Percentiles rank a stretch among this genome's conserved stretches.
Conservation (phyloP, 1,140 invertebrate genomes). For the Agraylea sexmaculata region DNA sequence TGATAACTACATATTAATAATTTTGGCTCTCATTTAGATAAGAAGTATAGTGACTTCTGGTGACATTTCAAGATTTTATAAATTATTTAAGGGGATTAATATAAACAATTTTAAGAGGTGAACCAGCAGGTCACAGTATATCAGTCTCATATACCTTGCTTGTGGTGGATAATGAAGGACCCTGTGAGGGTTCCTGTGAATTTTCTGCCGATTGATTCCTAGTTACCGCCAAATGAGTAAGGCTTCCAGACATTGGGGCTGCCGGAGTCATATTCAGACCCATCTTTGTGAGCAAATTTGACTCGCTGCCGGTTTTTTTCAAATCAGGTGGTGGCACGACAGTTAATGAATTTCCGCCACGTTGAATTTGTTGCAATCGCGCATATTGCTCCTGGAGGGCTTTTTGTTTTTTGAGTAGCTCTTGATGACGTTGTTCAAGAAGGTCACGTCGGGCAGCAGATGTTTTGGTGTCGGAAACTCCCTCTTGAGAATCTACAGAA, state of each 20-base stretch:
- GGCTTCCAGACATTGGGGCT: conserved; percentile 28
- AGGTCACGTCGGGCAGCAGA: conserved; percentile 51
- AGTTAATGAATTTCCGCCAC: conserved; percentile 54
- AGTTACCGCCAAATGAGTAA: conserved; percentile 29
- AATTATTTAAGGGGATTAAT: conserved; percentile 1
- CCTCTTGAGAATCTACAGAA: conserved; percentile 66
- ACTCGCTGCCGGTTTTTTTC: conserved; percentile 83
- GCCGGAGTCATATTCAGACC: conserved; percentile 50
- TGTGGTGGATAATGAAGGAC: conserved; percentile 35
- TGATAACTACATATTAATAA: no score
- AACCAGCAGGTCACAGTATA: conserved; percentile 59
- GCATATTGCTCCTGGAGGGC: conserved; percentile 82
- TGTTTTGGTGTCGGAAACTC: conserved; percentile 40
- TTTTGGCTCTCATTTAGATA: neutral
- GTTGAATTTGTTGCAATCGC: conserved; percentile 70
- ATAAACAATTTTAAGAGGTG: neutral
- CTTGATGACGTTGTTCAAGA: conserved; percentile 74
- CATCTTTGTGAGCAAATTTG: conserved; percentile 76
- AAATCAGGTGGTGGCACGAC: conserved; percentile 50
- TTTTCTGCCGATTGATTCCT: conserved; percentile 16
- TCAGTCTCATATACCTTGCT: conserved; percentile 80
- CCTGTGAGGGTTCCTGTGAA: conserved; percentile 23
- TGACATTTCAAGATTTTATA: conserved; percentile 2
- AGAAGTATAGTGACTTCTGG: neutral
- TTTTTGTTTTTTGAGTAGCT: conserved; percentile 72